Conservation (phyloP, 2,888 invertebrate genomes). For the Amblyjoppa proteus region DNA sequence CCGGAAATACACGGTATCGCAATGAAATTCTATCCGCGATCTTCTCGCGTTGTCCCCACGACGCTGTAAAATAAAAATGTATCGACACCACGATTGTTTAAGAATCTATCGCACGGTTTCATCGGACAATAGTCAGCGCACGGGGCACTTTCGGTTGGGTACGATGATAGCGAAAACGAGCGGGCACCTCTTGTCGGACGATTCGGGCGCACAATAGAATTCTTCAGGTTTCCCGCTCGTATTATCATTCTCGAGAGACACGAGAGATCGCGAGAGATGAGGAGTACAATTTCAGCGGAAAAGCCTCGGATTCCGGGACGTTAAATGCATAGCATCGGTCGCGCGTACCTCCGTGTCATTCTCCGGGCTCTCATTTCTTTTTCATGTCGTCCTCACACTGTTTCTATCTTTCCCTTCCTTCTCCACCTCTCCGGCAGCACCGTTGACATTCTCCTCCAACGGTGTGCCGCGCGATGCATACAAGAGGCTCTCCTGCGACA, state of each 20-base stretch:
- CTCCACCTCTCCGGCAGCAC: constrained; percentile 8
- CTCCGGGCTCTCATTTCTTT: constrained; percentile 35
- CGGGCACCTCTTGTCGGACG: neutral
- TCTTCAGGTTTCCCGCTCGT: neutral
- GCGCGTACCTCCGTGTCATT: constrained; percentile 47
- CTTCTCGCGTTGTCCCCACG: constrained; percentile 36
- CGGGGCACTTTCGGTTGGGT: too few species aligned
- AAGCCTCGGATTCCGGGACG: constrained; percentile 21
- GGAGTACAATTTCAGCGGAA: neutral
- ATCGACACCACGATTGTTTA: neutral
- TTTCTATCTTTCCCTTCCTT: constrained; percentile 3
- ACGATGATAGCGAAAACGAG: too few species aligned
- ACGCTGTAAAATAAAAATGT: constrained; percentile 26
- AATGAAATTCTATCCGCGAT: neutral
- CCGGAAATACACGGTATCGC: too few species aligned
- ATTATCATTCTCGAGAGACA: constrained; percentile 16
- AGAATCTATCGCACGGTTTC: too few species aligned
- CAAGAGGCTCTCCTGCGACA: constrained; percentile 65
- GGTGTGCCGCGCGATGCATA: constrained; percentile 50
- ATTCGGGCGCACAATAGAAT: neutral
- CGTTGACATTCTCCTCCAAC: constrained; percentile 51
- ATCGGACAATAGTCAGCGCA: too few species aligned
- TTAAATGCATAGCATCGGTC: constrained; percentile 30
- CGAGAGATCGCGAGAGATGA: neutral
- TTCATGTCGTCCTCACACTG: constrained; percentile 46